Conservation (phyloP, 2,797 vertebrate species). For the Taeniopygia guttata region DNA sequence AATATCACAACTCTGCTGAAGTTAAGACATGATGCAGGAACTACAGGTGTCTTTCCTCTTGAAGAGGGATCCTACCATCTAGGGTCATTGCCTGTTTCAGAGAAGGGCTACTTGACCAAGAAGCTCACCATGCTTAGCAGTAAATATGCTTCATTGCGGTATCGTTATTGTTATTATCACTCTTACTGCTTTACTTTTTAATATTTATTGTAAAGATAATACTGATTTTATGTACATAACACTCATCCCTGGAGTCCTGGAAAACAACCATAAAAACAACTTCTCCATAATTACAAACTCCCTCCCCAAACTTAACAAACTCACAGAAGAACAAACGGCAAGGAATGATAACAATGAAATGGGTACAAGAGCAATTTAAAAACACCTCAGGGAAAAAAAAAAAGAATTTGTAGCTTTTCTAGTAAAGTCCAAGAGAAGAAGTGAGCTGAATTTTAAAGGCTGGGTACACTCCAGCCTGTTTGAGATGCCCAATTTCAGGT, state of each 20-base stretch:
- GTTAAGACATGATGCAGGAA: not conserved
- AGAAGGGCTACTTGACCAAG: not conserved
- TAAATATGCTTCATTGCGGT: not conserved
- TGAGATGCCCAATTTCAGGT: not conserved
- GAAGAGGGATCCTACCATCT: not conserved
- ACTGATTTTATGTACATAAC: not conserved
- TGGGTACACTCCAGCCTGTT: not conserved
- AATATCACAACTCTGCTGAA: not conserved
- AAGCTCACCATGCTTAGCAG: not conserved
- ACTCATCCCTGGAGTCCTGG: not conserved
- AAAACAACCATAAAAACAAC: not conserved
- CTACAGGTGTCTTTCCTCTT: not conserved
- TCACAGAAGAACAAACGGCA: slow-evolving; percentile 18
- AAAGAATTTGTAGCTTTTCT: not conserved
- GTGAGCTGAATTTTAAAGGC: not conserved
- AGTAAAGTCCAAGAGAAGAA: not conserved
- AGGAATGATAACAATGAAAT: slow-evolving; percentile 22
- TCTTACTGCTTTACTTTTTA: not conserved
- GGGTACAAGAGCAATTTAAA: slow-evolving; percentile 7
- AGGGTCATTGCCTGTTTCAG: not conserved
- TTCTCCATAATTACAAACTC: slow-evolving; percentile 1
- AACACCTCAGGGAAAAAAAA: not conserved
- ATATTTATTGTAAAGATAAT: not conserved
- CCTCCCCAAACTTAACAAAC: not conserved
- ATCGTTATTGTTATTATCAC: not conserved